Conservation (phyloP, 1,140 invertebrate species). For the Phthorimaea operculella region DNA sequence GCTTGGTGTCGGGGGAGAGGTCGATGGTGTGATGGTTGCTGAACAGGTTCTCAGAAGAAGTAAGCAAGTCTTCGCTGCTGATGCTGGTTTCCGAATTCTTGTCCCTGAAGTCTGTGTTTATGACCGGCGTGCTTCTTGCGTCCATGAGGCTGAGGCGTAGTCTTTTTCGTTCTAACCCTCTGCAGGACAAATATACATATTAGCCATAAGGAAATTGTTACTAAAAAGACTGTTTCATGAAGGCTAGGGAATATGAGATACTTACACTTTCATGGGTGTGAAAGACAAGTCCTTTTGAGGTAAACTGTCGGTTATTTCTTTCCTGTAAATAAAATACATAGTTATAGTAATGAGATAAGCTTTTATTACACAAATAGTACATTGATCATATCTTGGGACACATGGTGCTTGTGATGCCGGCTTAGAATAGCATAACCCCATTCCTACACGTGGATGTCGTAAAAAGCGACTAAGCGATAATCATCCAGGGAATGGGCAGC, state of each 20-base stretch:
- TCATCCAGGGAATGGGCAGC: too few species aligned
- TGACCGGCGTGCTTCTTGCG: conserved; percentile 43
- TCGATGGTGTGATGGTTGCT: conserved; percentile 55
- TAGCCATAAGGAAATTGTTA: too few species aligned
- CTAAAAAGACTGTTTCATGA: too few species aligned
- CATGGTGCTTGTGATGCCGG: too few species aligned
- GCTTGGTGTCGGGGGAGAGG: conserved; percentile 54
- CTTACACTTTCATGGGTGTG: conserved; percentile 62
- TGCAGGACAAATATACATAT: conserved; percentile 21
- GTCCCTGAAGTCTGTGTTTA: conserved; percentile 41
- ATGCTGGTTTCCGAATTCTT: conserved; percentile 58
- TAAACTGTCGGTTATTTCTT: conserved; percentile 63
- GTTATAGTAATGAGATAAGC: background rate
- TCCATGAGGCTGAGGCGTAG: conserved; percentile 56
- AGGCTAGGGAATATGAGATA: conserved; percentile 8
- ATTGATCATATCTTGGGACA: background rate
- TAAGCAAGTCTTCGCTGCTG: conserved; percentile 55
- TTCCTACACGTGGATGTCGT: too few species aligned
- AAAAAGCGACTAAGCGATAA: too few species aligned
- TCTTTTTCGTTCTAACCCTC: conserved; percentile 57
- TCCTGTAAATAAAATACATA: conserved; percentile 38
- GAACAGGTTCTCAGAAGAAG: conserved; percentile 60
- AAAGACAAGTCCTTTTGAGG: conserved; percentile 56
- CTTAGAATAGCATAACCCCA: too few species aligned
- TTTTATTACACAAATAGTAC: background rate